phyloP scores from a whole-genome alignment of 2,797 vertebrate species.

The Remorina albescens region DNA sequence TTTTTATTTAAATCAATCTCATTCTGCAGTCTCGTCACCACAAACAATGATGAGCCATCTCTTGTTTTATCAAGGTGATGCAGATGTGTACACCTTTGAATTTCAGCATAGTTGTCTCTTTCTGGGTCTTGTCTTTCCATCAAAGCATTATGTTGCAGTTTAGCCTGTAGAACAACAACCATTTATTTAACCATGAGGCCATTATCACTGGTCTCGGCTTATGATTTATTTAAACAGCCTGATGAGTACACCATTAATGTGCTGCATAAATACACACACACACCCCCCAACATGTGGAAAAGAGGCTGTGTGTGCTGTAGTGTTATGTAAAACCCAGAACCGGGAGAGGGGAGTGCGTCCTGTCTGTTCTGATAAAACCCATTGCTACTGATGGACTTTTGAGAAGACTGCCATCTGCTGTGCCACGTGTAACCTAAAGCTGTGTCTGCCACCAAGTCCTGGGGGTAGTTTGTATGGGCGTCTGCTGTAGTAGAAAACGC shows the following conservation, averaged over 20 bases:
- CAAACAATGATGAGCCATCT: constrained; percentile 68
- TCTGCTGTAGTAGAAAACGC: constrained; percentile 78
- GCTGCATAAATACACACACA: constrained; percentile 58
- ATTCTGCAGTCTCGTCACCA: constrained; percentile 71
- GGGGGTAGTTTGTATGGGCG: constrained; percentile 78
- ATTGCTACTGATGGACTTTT: constrained; percentile 78
- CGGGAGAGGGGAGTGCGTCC: constrained; percentile 61
- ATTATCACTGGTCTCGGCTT: constrained; percentile 63
- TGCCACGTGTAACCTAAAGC: constrained; percentile 73
- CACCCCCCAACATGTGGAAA: constrained; percentile 51
- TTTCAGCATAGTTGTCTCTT: neutral
- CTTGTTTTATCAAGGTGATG: constrained; percentile 62
- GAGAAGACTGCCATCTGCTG: constrained; percentile 83
- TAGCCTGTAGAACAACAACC: constrained; percentile 45
- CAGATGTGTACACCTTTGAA: constrained; percentile 41
- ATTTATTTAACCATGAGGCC: constrained; percentile 60
- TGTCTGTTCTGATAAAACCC: constrained; percentile 74
- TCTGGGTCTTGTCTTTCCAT: constrained; percentile 31
- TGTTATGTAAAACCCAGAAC: constrained; percentile 66
- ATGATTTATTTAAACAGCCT: constrained; percentile 74
- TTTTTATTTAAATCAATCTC: constrained; percentile 84
- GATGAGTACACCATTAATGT: constrained; percentile 66
- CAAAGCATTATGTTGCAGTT: constrained; percentile 29
- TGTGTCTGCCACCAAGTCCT: constrained; percentile 75
- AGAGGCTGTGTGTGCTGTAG: constrained; percentile 52